Evolutionary conservation across 2,888 invertebrate species (phyloP).

Genomic region (Amblyjoppa fuscipennis): DNA sequence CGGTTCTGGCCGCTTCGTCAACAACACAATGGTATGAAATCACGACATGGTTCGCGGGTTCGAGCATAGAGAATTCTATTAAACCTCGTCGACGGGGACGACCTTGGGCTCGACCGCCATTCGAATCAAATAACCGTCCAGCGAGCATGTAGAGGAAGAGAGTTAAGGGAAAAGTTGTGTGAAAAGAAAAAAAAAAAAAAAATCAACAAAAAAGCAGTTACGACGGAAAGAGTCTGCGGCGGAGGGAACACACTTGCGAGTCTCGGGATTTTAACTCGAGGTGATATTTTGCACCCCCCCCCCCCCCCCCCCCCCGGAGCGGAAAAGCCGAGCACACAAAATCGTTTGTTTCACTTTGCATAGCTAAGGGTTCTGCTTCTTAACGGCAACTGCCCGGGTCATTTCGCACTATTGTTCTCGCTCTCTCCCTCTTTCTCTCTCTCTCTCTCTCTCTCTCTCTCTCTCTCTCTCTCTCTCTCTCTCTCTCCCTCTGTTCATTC

Average conservation of each 20-base stretch:
- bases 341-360: conserved; percentile 55
- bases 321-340: conserved; percentile 28
- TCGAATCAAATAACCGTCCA: neutral
- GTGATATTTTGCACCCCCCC: neutral
- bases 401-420: conserved; percentile 14
- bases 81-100: neutral
- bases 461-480: too few relatives aligned
- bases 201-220: neutral
- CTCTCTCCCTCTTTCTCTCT: neutral
- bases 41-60: conserved; percentile 54
- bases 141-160: neutral
- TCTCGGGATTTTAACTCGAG: conserved; percentile 20
- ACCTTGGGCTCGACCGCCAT: neutral
- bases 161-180: neutral
- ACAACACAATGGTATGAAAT: conserved; percentile 41
- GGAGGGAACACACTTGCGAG: conserved; percentile 8
- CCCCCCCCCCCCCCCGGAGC: neutral
- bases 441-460: too few relatives aligned
- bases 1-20: conserved; percentile 22
- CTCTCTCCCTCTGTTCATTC: neutral
- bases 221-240: conserved; percentile 21
- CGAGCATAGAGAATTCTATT: conserved; percentile 15
- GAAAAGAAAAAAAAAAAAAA: neutral
- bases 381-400: conserved; percentile 32
- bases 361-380: conserved; percentile 15